Conservation (phyloP, 2,797 vertebrate species). For the Coregonus suidteri region DNA sequence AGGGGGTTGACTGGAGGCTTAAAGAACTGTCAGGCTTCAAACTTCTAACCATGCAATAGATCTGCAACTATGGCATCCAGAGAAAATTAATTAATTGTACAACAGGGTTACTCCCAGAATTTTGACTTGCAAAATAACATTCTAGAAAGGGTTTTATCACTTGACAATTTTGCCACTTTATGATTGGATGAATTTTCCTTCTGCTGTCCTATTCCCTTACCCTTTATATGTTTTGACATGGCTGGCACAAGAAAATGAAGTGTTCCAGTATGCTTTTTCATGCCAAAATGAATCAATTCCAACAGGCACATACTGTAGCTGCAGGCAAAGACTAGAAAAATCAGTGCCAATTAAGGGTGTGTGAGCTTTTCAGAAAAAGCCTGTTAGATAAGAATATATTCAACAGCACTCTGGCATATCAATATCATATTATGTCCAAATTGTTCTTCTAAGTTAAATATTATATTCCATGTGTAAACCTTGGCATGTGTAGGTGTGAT, state of each 20-base stretch:
- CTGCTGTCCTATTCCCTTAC: background rate
- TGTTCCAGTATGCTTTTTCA: background rate
- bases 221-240: background rate
- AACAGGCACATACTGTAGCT: background rate
- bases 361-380: background rate
- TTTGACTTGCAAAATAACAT: background rate
- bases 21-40: background rate
- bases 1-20: background rate
- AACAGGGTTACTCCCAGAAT: background rate
- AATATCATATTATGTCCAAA: background rate
- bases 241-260: background rate
- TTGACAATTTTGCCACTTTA: background rate
- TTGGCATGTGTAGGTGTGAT: background rate
- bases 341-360: background rate
- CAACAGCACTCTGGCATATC: background rate
- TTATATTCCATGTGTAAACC: background rate
- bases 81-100: background rate
- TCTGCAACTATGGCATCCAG: background rate
- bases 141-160: background rate
- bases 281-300: background rate
- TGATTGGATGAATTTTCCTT: background rate
- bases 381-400: background rate
- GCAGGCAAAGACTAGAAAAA: background rate
- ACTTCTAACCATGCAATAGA: background rate
- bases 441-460: background rate